A percentile compares a stretch with the other conserved stretches of the same genome.
Evolutionary conservation across 2,888 invertebrate genomes (phyloP).

Genomic region (Geophilus truncorum): DNA sequence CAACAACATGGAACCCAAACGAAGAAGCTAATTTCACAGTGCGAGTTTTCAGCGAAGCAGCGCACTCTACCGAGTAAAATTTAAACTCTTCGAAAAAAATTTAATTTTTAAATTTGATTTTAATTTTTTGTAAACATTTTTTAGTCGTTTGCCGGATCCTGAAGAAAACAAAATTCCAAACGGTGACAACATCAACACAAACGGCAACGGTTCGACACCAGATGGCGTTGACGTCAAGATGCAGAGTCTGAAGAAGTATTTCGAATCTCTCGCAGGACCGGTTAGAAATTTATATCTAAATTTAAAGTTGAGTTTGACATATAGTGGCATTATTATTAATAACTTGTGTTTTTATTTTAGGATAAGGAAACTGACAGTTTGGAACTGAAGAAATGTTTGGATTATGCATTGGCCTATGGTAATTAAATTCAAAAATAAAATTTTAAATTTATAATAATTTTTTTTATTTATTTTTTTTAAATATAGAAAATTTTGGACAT

Average conservation of each 20-base stretch:
- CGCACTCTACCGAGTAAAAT: constrained; percentile 26
- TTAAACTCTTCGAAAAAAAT: not conserved
- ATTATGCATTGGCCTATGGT: constrained; percentile 14
- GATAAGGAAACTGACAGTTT: not conserved
- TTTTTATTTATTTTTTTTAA: not conserved
- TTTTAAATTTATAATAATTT: not conserved
- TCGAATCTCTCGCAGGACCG: not conserved
- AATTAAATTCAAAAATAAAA: not conserved
- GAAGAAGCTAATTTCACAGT: constrained; percentile 33
- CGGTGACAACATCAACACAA: not conserved
- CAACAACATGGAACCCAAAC: constrained; percentile 36
- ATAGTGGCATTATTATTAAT: no score
- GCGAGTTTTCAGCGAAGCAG: constrained; percentile 35
- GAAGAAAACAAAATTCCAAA: not conserved
- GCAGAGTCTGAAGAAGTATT: not conserved
- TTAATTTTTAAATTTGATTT: not conserved
- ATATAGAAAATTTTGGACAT: constrained; percentile 12
- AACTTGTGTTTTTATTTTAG: not conserved
- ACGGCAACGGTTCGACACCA: not conserved
- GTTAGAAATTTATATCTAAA: not conserved
- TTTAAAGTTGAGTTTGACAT: not conserved
- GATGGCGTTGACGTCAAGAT: not conserved
- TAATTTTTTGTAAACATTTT: not conserved
- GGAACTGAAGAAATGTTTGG: constrained; percentile 15
- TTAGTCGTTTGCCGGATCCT: not conserved